Conservation (phyloP, 2,888 invertebrate genomes). For the Hypena proboscidalis region DNA sequence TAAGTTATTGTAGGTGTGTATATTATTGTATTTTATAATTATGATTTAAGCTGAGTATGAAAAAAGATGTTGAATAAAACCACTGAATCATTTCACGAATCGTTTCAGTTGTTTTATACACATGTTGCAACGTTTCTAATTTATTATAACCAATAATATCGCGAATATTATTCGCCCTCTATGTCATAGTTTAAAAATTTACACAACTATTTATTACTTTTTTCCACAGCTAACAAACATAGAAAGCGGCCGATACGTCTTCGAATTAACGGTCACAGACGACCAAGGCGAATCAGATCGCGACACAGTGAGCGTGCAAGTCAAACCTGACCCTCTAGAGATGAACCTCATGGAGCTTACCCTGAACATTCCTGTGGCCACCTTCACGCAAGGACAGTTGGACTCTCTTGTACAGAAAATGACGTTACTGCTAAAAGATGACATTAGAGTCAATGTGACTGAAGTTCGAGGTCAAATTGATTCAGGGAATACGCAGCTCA, state of each 20-base stretch:
- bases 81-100: too few relatives aligned
- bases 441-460: slow-evolving; percentile 86
- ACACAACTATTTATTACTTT: not conserved
- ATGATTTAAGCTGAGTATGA: too few relatives aligned
- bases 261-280: slow-evolving; percentile 95
- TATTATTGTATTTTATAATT: too few relatives aligned
- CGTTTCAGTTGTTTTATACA: too few relatives aligned
- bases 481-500: slow-evolving; percentile 86
- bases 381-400: slow-evolving; percentile 85
- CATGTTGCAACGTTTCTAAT: too few relatives aligned
- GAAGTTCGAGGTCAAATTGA: slow-evolving; percentile 85
- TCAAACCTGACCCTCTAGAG: slow-evolving; percentile 91
- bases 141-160: too few relatives aligned
- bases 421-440: slow-evolving; percentile 91
- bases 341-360: slow-evolving; percentile 93
- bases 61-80: too few relatives aligned
- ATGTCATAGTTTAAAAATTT: too few relatives aligned
- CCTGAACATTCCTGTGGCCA: slow-evolving; percentile 89
- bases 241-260: slow-evolving; percentile 94
- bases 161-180: too few relatives aligned
- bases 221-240: slow-evolving; percentile 89
- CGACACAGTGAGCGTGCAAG: slow-evolving; percentile 93
- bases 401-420: slow-evolving; percentile 92
- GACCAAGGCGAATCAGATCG: slow-evolving; percentile 93
- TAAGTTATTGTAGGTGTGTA: too few relatives aligned